These are phyloP conservation scores for Aptenodytes patagonicus DNA, from an alignment of 2,113 vertebrate species.

Conservation along the genomic window DNA sequence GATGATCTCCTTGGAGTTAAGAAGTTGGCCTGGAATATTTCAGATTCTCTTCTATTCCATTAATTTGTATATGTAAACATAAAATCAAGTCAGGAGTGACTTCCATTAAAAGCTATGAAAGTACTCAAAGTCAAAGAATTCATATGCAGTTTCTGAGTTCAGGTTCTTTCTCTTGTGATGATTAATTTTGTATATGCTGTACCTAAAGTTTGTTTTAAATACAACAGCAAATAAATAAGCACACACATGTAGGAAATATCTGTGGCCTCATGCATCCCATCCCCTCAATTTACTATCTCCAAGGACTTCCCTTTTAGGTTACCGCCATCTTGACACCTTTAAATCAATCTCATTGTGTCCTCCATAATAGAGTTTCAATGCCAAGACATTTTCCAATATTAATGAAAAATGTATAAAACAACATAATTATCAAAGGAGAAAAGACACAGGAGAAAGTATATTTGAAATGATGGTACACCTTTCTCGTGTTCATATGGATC, in stretches of 20 bases:
- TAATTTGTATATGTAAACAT: constrained; percentile 8
- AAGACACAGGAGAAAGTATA: background rate
- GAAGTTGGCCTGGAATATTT: background rate
- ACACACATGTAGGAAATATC: background rate
- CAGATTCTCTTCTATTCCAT: background rate
- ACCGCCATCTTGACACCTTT: background rate
- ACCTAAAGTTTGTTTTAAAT: background rate
- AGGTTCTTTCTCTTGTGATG: background rate
- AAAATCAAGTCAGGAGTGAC: background rate
- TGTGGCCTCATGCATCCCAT: background rate
- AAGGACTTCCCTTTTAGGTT: background rate
- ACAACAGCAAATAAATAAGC: background rate
- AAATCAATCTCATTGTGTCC: background rate
- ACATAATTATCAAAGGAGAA: background rate
- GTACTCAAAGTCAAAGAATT: background rate
- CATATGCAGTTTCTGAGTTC: background rate
- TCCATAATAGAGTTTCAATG: background rate
- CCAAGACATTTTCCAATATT: background rate
- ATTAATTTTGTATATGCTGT: background rate
- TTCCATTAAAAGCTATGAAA: background rate
- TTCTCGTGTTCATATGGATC: background rate
- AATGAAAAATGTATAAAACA: background rate
- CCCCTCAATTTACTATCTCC: background rate
- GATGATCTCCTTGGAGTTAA: background rate
- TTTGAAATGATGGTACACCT: background rate